Base-by-base conservation (phyloP, 2,888 invertebrate species). In the Lepidocyrtinus sp. region DNA sequence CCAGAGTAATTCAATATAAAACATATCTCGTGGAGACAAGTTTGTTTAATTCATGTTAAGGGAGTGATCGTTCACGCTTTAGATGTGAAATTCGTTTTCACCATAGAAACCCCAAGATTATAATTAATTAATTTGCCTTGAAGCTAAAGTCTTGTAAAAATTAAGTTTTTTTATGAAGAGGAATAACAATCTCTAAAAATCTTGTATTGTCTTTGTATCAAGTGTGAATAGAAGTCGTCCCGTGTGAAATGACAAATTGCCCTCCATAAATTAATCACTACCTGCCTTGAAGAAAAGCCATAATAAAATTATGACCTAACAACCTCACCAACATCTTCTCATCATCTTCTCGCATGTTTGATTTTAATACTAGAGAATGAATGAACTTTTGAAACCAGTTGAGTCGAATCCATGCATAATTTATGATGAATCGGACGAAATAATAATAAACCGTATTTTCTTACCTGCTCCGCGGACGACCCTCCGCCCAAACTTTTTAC, bases 401-500 rank as follows among this genome's bases (percentile, higher is more conserved):
- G 27, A 17, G n/a, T 1, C 63, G 62, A 78, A 67, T 64, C 50
- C 63, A 78, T 78, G 73, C 78, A 78, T 78, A 72, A 78, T 78
- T 78, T 78, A 78, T 78, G 78, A 73, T 59, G 64, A 46, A 72
- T 27, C 22, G 45, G 27, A 59, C 70, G 17, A 27, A 19, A 46
- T 21, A n/a, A 55, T 15, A 69, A 46, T 45, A 59, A 2, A 72
- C 24, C 68, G 19, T 46, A 46, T 45, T 26, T 67, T 67, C 61
- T 81, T 64, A 82, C 82, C 79, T 79, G 82, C 36, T 82, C 82
- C 62, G 76, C 82, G n/a, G 75, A 80, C n/a, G 82, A 82, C 63
- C 82, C 82, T 25, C 78, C 82, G 69, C 79, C 82, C 79, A 82
- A 74, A 74, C 73, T 65, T 82, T 82, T 82, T 80, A 82, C 82